phyloP scores from a whole-genome alignment of 2,888 invertebrate genomes.

The Eumerus sabulonum region DNA sequence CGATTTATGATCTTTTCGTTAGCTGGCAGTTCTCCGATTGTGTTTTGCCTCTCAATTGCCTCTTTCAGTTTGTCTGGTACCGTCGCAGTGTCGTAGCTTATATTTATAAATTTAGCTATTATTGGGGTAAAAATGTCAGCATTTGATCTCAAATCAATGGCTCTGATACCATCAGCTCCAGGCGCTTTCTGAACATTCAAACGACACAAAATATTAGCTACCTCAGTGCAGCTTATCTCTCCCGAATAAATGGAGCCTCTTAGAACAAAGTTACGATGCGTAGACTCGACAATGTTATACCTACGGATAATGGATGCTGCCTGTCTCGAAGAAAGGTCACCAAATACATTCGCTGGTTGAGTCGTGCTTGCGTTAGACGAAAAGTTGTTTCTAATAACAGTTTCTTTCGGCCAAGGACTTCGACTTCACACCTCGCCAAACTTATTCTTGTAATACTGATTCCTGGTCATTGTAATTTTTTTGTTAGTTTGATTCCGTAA shows the following conservation, averaged over 20 bases:
- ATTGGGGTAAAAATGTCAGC: neutral
- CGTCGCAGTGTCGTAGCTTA: neutral
- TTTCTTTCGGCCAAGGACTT: neutral
- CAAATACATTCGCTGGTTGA: neutral
- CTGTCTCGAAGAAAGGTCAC: slow-evolving; percentile 5
- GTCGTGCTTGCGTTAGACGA: slow-evolving; percentile 1
- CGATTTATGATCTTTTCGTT: neutral
- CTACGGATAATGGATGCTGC: slow-evolving; percentile 4
- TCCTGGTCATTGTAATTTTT: slow-evolving; percentile 1
- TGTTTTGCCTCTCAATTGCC: neutral
- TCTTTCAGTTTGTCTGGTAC: neutral
- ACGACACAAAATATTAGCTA: neutral
- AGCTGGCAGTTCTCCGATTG: neutral
- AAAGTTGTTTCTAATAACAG: slow-evolving; percentile 2
- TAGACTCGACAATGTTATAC: neutral
- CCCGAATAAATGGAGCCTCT: slow-evolving; percentile 4
- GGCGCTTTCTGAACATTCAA: neutral
- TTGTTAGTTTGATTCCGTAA: neutral
- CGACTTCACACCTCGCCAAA: neutral
- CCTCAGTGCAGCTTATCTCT: slow-evolving; percentile 2
- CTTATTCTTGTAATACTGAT: neutral
- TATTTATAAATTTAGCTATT: neutral
- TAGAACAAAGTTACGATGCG: slow-evolving; percentile 3
- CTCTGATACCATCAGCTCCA: neutral
- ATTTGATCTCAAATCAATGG: slow-evolving; percentile 3